Base-by-base conservation (phyloP, 2,113 vertebrate genomes). In the Mesoclemmys tuberculata region DNA sequence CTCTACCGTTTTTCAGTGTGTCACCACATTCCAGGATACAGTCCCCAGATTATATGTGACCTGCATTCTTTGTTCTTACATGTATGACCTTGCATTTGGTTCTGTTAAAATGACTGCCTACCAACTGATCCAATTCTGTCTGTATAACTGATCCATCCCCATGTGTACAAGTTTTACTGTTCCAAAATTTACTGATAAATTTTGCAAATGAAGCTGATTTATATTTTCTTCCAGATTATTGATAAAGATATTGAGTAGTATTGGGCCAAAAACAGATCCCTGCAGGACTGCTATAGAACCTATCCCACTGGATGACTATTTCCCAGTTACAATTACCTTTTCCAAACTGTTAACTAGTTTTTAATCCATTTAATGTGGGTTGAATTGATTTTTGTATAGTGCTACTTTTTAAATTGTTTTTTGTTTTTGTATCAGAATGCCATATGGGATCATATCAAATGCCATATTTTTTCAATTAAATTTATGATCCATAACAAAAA, bases 1-100 rank as follows among this genome's bases (percentile, higher is more conserved):
- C 31, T 61, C 31, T 61, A 61, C 58, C 29, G 29, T 61, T 85
- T 93, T 90, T 77, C 48, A 81, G 8, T 10, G 8, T 10, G 13
- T 18, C 90, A 13, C 11, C 93, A 13, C 80, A 87, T 94, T 94
- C 80, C 77, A 95, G 80, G 77, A 80, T 22, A 29, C n/a, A 48
- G 13, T 2, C 51, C 58, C 51, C 35, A 55, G 10, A 6, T 3
- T 31, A 10, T 41, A 3, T 13, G n/a, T 38, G 10, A 6, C 54
- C 90, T 58, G 10, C 19, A 71, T 44, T 35, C 38, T 56, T 13
- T 80, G 41, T 64, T 88, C 75, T 52, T 52, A 13, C 14, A 9
- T 19, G 7, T 27, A 29, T 12, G 35, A 4, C n/a, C 29, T 0
- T 46, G 6, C 58, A 58, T 58, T 90, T 41, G 71, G 16, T 48